Evolutionary conservation across 1,140 invertebrate genomes (phyloP), one percentile per base, ranked within the genome.

Genomic region (Belonocnema kinseyi): DNA sequence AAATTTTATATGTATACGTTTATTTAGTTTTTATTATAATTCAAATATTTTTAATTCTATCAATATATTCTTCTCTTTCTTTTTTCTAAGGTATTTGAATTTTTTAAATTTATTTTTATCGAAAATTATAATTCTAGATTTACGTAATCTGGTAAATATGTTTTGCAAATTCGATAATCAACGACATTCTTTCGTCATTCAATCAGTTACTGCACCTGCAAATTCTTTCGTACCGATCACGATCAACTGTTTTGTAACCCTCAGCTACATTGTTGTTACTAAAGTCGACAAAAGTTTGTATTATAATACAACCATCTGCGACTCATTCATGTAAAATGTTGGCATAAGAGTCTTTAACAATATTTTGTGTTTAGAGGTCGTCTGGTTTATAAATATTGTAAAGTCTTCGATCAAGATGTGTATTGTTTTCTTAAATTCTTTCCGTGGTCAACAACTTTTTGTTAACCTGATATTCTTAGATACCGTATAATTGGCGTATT

Each of bases 161-260:
- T 40, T 40, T 46, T 58, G 26, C 56, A 66, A 40, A 66, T 66
- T 66, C 61, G 26, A 46, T 66, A 40, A 66, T 46, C 40, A 46
- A 11, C n/a, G 10, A 33, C 21, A 33, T 33, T 5, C n/a, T 66
- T 66, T 16, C 13, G 6, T 66, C 58, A 61, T 13, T 33, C 4
- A 61, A 61, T 61, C 61, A 66, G 8, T 46, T 46, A 46, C 40
- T 46, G 40, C 61, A 66, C 61, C 61, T 66, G 61, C 61, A 40
- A 66, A 66, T 66, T 66, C 61, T 40, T 66, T 66, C 61, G 33
- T 40, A 40, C 61, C n/a, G 26, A 10, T 40, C 61, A 33, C 11
- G 12, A 13, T 16, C 4, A 66, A 40, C 33, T 40, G 61, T 66
- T 66, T n/a, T 66, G 40, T 56, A 56, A 56, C 40, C 40, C 40